phyloP scores from a whole-genome alignment of 2,113 vertebrate species.

The Falco punctatus region DNA sequence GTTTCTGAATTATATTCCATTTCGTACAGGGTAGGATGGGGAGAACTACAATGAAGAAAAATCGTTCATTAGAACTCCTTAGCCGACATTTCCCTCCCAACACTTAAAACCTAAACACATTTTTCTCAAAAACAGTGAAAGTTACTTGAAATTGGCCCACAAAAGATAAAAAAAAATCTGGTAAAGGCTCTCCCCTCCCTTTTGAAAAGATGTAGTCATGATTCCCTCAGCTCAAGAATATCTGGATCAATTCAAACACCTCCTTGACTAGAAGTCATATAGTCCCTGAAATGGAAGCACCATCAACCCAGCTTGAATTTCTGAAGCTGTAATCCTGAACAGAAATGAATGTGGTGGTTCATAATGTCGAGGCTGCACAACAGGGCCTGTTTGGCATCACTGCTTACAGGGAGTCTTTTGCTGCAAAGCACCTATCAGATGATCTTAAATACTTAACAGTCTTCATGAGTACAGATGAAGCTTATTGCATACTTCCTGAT shows the following conservation, averaged over 20 bases:
- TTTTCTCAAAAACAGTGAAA: not conserved
- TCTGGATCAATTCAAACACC: not conserved
- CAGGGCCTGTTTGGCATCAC: not conserved
- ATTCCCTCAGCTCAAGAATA: not conserved
- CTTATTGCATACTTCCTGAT: not conserved
- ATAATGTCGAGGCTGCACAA: not conserved
- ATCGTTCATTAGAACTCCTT: rapidly evolving
- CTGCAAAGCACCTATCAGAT: not conserved
- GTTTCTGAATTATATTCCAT: not conserved
- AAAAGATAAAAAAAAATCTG: not conserved
- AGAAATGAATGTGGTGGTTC: not conserved
- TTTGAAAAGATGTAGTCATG: not conserved
- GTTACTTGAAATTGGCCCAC: not conserved
- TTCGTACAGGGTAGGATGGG: rapidly evolving
- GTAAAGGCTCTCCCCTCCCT: rapidly evolving
- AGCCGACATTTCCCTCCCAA: not conserved
- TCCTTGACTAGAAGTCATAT: not conserved
- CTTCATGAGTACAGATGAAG: not conserved
- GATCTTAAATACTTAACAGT: not conserved
- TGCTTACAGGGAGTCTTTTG: not conserved
- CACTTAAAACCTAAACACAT: not conserved
- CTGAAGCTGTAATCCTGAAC: not conserved
- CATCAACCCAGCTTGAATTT: not conserved
- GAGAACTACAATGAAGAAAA: not conserved
- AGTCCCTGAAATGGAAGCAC: not conserved